Base-by-base conservation (phyloP, 2,888 invertebrate species). In the Tachina grossa region DNA sequence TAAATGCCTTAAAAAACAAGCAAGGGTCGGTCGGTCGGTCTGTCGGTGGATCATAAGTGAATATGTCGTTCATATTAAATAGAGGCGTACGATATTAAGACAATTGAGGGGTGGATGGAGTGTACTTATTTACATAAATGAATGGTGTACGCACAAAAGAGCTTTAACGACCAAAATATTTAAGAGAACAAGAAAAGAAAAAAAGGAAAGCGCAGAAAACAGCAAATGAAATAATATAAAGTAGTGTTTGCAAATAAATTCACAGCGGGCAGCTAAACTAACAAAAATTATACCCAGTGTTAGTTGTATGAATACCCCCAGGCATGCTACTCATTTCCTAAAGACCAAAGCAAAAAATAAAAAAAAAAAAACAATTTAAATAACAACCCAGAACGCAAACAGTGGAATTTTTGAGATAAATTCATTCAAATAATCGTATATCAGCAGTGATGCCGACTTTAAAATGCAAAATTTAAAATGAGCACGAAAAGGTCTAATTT, bases 171-270 rank as follows among this genome's bases (percentile, higher is more conserved):
- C 63, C 43, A 81, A 65, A 76, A 66, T 57, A 47, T 59, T 72
- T 51, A 72, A 72, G 51, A 75, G 31, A 49, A 16, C 4, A 74
- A 63, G 49, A 68, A 57, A 31, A 6, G 6, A 31, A 31, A 31
- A 31, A 69, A 51, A 53, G 31, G 66, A 45, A 77, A 85, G 16
- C 31, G 65, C 57, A 55, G 59, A 83, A 66, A 79, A 51, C n/a
- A 68, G 11, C 22, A 81, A 68, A 72, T 45, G 55, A 61, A 19
- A 76, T 61, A 71, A 63, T 31, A 51, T 69, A 74, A 72, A 72
- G 77, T 77, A 53, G 57, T 72, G 72, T 81, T 85, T 85, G 85
- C 76, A 79, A 83, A 85, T 79, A 83, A 72, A 83, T 83, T 79
- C 72, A 76, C 82, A 85, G 76, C 76, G 82, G 75, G 83, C 66